Evolutionary conservation across 2,888 invertebrate species (phyloP).

Genomic region (Dicyrtomina minuta): DNA sequence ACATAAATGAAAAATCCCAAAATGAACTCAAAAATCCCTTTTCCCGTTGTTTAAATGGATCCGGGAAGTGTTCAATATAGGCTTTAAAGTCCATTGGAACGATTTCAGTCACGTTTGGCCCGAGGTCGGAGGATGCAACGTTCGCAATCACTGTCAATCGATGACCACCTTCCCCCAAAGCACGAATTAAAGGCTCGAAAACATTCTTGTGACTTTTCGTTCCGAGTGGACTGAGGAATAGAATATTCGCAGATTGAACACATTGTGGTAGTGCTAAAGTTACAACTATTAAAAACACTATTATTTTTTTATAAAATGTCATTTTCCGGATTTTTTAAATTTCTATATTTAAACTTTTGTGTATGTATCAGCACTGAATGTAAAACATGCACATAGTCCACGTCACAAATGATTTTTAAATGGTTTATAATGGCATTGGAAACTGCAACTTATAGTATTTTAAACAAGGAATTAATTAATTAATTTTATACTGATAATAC

Average conservation of each 20-base stretch:
- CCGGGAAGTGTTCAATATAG: background rate
- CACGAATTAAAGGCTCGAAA: conserved; percentile 35
- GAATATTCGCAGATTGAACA: background rate
- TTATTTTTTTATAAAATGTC: too few species aligned
- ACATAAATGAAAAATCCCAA: conserved; percentile 2
- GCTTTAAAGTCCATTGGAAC: conserved; percentile 9
- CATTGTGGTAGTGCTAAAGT: too few species aligned
- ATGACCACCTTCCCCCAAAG: conserved; percentile 27
- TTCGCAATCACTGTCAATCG: conserved; percentile 26
- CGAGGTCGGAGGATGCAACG: background rate
- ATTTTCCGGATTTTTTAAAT: too few species aligned
- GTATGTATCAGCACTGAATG: too few species aligned
- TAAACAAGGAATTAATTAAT: too few species aligned
- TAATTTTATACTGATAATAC: too few species aligned
- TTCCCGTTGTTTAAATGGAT: conserved; percentile 24
- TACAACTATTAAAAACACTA: too few species aligned
- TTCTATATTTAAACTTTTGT: too few species aligned
- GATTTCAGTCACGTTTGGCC: conserved; percentile 25
- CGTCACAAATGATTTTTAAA: too few species aligned
- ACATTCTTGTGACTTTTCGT: conserved; percentile 34
- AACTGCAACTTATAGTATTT: too few species aligned
- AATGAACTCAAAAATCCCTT: conserved; percentile 18
- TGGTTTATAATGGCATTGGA: too few species aligned
- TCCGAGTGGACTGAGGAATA: conserved; percentile 26
- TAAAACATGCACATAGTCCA: too few species aligned